These are phyloP conservation scores for Danaus melanippus DNA, from an alignment of 1,140 invertebrate species.

Conservation along the genomic window DNA sequence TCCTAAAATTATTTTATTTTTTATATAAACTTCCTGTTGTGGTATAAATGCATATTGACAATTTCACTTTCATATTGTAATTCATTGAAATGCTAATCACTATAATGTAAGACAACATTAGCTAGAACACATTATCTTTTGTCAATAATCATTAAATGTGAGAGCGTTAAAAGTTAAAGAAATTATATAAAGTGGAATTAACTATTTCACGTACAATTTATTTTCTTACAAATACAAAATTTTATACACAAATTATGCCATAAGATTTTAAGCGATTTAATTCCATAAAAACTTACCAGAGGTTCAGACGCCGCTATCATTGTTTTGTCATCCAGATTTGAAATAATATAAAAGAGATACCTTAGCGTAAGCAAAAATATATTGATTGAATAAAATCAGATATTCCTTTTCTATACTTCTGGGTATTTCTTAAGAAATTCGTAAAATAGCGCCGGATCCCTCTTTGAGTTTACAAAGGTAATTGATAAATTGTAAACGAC, in stretches of 20 bases:
- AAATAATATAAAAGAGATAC: slow-evolving; percentile 22
- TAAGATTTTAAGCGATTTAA: slow-evolving; percentile 1
- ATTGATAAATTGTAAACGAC: slow-evolving; percentile 9
- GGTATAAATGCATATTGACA: too few species aligned
- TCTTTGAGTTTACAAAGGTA: too few species aligned
- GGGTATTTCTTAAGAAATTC: neutral
- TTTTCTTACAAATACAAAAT: neutral
- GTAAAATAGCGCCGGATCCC: neutral
- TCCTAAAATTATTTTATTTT: slow-evolving; percentile 73
- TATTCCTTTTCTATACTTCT: neutral
- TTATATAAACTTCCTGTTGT: too few species aligned
- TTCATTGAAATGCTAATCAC: too few species aligned
- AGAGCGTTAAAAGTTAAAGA: too few species aligned
- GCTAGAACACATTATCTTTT: too few species aligned
- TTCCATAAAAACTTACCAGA: slow-evolving; percentile 73
- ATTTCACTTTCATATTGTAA: too few species aligned
- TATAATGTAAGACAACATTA: too few species aligned
- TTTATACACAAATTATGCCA: neutral
- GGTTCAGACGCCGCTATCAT: slow-evolving; percentile 88
- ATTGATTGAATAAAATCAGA: slow-evolving; percentile 1
- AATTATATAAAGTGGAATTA: too few species aligned
- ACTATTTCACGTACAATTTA: too few species aligned
- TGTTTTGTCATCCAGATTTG: slow-evolving; percentile 85
- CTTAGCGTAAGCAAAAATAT: slow-evolving; percentile 8
- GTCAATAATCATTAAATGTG: too few species aligned